Percentiles rank a stretch among this genome's conserved stretches.
Evolutionary conservation across 2,797 vertebrate genomes (phyloP).

Genomic region (Tenualosa thibaudeaui): DNA sequence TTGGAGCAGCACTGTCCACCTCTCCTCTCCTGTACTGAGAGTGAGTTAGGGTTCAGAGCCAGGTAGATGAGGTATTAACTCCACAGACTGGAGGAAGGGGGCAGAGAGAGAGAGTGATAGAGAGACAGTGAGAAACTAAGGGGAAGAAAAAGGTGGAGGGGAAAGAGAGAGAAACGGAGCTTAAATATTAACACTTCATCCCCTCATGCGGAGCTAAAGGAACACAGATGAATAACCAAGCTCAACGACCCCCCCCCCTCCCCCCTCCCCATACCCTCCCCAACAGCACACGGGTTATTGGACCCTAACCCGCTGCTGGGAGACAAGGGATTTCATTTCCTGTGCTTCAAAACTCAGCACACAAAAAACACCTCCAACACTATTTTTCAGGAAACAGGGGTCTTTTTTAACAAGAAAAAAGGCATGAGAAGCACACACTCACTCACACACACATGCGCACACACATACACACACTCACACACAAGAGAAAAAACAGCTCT

Average conservation of each 20-base stretch:
- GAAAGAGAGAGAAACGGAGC: slow-evolving; percentile 44
- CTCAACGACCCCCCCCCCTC: too few species aligned
- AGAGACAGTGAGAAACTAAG: background rate
- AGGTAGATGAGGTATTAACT: slow-evolving; percentile 76
- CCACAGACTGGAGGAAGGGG: slow-evolving; percentile 37
- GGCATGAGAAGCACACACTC: slow-evolving; percentile 67
- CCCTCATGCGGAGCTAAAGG: slow-evolving; percentile 60
- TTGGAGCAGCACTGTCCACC: background rate
- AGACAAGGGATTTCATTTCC: slow-evolving; percentile 43
- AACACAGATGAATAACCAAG: slow-evolving; percentile 57
- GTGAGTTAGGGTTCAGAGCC: slow-evolving; percentile 43
- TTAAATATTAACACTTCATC: slow-evolving; percentile 78
- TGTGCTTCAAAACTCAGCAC: slow-evolving; percentile 44
- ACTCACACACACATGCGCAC: slow-evolving; percentile 53
- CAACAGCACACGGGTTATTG: background rate
- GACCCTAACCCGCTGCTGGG: slow-evolving; percentile 14
- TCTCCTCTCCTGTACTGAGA: background rate
- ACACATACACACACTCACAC: slow-evolving; percentile 52
- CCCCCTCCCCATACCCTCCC: background rate
- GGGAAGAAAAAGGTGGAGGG: background rate
- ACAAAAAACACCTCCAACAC: slow-evolving; percentile 55
- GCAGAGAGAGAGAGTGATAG: background rate
- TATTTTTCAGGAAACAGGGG: slow-evolving; percentile 87
- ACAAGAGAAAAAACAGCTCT: slow-evolving; percentile 81
- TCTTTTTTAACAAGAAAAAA: slow-evolving; percentile 73